A percentile compares a stretch with the other conserved stretches of the same genome.
Conservation (phyloP, 2,888 invertebrate genomes). For the Cacoxenus indagator region DNA sequence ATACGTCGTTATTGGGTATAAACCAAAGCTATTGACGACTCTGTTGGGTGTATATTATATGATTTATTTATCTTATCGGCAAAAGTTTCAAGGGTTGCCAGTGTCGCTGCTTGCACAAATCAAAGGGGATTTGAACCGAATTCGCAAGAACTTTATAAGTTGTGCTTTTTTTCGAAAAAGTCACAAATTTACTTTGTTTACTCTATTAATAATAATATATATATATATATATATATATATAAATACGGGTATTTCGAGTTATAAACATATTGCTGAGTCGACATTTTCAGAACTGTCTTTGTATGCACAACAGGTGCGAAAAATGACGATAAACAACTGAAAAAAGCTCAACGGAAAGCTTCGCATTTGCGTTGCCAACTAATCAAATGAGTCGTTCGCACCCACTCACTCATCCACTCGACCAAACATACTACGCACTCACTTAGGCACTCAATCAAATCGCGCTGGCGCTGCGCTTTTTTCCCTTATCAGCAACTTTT, state of each 20-base stretch:
- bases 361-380: background rate
- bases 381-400: background rate
- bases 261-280: no score
- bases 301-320: conserved; percentile 2
- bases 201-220: no score
- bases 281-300: no score
- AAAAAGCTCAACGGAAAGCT: background rate
- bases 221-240: no score
- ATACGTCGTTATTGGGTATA: background rate
- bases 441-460: background rate
- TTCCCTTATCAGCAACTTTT: background rate
- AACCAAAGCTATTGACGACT: background rate
- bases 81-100: background rate
- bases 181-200: conserved; percentile 15
- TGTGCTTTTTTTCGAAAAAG: background rate
- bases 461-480: background rate
- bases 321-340: conserved; percentile 7
- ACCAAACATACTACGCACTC: background rate
- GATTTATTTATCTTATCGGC: conserved; percentile 48
- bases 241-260: no score
- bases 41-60: background rate
- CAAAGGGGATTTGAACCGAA: background rate
- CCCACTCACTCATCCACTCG: background rate
- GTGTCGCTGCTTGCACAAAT: background rate
- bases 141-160: background rate